These are phyloP conservation scores for Monochamus saltuarius DNA, from an alignment of 1,140 invertebrate genomes.

Conservation along the genomic window DNA sequence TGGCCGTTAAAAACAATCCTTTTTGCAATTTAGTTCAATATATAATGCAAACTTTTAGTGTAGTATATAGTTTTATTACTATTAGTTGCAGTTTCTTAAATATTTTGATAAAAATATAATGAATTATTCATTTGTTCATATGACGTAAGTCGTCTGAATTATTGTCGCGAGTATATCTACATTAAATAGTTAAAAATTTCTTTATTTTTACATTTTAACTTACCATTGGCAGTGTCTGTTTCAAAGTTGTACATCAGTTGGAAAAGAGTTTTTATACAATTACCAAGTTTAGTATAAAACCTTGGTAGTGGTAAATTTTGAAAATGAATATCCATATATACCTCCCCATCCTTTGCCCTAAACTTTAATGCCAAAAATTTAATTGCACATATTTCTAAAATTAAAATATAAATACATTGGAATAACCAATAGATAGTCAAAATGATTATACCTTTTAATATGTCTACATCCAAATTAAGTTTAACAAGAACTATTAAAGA, in stretches of 20 bases:
- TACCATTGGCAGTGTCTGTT: constrained; percentile 22
- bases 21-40: too few relatives aligned
- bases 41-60: too few relatives aligned
- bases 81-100: too few relatives aligned
- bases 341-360: not conserved
- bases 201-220: not conserved
- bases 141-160: too few relatives aligned
- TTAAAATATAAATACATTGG: not conserved
- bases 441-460: constrained; percentile 9
- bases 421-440: not conserved
- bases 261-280: constrained; percentile 36
- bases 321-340: constrained; percentile 32
- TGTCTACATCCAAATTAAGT: not conserved
- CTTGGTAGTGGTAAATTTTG: constrained; percentile 36
- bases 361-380: constrained; percentile 15
- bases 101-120: too few relatives aligned
- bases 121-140: too few relatives aligned
- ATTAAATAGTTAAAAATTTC: too few relatives aligned
- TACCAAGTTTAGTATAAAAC: constrained; percentile 33
- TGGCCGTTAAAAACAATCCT: too few relatives aligned
- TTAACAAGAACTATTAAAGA: constrained; percentile 9
- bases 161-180: too few relatives aligned
- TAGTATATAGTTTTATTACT: too few relatives aligned
- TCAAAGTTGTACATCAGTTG: constrained; percentile 23
- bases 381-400: constrained; percentile 9